Evolutionary conservation across 2,113 vertebrate species (phyloP).

Genomic region (Gnathonemus longibarbis): DNA sequence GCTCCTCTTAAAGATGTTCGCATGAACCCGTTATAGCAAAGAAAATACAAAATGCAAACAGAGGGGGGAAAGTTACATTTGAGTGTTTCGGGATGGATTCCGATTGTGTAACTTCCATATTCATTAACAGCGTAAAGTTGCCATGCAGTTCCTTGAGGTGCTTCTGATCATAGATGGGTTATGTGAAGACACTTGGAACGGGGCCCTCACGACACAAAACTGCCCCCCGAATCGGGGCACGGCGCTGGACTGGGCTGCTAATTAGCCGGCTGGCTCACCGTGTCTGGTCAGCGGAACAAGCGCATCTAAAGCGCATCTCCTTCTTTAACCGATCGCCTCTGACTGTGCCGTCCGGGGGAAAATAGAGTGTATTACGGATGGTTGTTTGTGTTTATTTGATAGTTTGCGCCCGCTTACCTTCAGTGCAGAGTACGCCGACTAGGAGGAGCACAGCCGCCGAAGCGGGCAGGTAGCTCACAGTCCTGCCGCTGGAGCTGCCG

Average conservation of each 20-base stretch:
- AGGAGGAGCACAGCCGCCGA: slow-evolving; percentile 25
- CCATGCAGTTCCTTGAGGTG: neutral
- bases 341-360: neutral
- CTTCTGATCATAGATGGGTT: neutral
- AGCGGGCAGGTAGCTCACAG: neutral
- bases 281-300: neutral
- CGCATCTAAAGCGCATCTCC: neutral
- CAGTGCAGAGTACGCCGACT: slow-evolving; percentile 46
- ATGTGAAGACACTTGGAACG: neutral
- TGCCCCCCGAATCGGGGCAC: neutral
- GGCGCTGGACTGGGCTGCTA: neutral
- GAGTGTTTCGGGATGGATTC: neutral
- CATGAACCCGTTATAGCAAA: neutral
- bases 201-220: neutral
- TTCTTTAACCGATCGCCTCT: neutral
- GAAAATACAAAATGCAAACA: neutral
- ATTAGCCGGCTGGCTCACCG: neutral
- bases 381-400: neutral
- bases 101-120: neutral
- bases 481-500: slow-evolving; percentile 22
- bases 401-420: slow-evolving; percentile 44
- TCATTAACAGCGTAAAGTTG: neutral
- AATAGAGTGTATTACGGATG: neutral
- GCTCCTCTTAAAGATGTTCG: neutral
- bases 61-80: neutral